Evolutionary conservation across 1,140 invertebrate genomes (phyloP), one percentile per base, ranked within the genome.

Genomic region (Lysiphlebus fabarum): DNA sequence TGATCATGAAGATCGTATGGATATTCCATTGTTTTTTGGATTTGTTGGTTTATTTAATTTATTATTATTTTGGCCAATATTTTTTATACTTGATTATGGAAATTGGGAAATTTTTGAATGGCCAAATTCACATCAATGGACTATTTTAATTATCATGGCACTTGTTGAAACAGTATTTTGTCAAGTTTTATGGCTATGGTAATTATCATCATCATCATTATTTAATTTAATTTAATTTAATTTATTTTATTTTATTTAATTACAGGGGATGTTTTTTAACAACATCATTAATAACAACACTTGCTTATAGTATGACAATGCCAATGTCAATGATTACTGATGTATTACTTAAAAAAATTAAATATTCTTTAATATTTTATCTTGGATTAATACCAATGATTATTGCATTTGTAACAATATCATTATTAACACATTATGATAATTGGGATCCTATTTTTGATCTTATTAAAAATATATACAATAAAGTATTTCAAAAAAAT

Each of bases 21-120:
- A 94, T 76, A 90, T 95, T 73, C 89, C 90, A 38, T 86, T 95
- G 83, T 95, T 95, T 78, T 94, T 95, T 80, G 92, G 92, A 42
- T 95, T 95, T 80, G 90, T 95, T 59, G 93, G 93, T 26, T 76
- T 95, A 4, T 92, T 93, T 72, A 92, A 89, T 78, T 73, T 91
- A 6, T 72, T 92, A 48, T 75, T 93, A 14, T 69, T 95, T 51
- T 95, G 92, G 92, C 93, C 92, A 37, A 82, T 91, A 49, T 91
- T 95, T 71, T 87, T 94, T 67, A 82, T 94, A 56, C 79, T 94
- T 7, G 88, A 95, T 78, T 90, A 88, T 68, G 85, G 82, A 8
- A 83, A 86, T 68, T 82, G 86, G 66, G 93, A 95, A 80, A 76
- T 79, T 42, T 94, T 95, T 71, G 86, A 90, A 74, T 87, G 87